Evolutionary conservation across 2,113 vertebrate species (phyloP).

Genomic region (Ellobius talpinus): DNA sequence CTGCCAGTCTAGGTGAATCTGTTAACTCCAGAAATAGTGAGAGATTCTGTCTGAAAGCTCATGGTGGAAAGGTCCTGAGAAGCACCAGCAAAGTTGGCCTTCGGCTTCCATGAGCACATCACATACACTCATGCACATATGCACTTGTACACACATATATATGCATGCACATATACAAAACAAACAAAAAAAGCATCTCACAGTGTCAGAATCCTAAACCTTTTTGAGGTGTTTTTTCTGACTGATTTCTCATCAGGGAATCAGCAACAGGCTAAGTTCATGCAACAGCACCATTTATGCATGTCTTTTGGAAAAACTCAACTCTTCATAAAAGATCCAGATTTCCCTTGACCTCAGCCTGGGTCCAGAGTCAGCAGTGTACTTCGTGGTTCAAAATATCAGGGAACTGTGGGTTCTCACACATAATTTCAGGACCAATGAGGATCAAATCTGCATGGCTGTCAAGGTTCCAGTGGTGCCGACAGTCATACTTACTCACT

Average conservation of each 20-base stretch:
- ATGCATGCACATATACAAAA: not conserved
- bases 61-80: not conserved
- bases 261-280: not conserved
- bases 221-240: not conserved
- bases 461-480: not conserved
- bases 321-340: not conserved
- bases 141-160: not conserved
- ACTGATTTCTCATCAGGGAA: not conserved
- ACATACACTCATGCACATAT: not conserved
- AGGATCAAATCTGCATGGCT: not conserved
- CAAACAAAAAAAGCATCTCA: not conserved
- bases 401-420: not conserved
- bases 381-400: not conserved
- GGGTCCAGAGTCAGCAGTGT: not conserved
- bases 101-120: not conserved
- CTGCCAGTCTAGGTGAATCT: not conserved
- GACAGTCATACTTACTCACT: not conserved
- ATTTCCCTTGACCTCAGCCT: not conserved
- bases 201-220: not conserved
- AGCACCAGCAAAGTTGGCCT: not conserved
- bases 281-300: not conserved
- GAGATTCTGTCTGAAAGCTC: not conserved
- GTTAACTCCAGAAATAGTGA: not conserved
- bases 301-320: not conserved
- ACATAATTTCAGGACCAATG: fast-evolving